Evolutionary conservation across 2,888 invertebrate genomes (phyloP).

Genomic region (Meiosimyza platycephala): DNA sequence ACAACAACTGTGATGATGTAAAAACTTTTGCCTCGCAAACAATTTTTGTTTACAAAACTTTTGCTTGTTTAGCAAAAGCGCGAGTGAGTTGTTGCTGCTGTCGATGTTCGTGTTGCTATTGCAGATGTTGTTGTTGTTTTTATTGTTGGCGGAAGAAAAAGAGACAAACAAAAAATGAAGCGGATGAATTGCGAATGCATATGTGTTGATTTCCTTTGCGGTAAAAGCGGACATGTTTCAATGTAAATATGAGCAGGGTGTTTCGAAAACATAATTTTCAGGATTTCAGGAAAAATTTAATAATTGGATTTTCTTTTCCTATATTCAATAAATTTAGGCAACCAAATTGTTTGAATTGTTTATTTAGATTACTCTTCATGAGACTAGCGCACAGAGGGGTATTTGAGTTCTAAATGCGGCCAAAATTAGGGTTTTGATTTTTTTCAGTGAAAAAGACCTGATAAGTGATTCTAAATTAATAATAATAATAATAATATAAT

Average conservation of each 20-base stretch:
- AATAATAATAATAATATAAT: no score
- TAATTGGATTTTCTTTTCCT: no score
- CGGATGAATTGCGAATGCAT: constrained; percentile 25
- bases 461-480: no score
- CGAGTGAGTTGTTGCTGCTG: constrained; percentile 41
- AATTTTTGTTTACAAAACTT: constrained; percentile 61
- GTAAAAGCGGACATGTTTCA: constrained; percentile 24
- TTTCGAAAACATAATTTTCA: no score
- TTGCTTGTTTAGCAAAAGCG: constrained; percentile 52
- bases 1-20: constrained; percentile 56
- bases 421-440: no score
- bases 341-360: no score
- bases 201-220: constrained; percentile 33
- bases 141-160: constrained; percentile 23
- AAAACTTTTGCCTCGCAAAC: constrained; percentile 57
- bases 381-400: no score
- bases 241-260: constrained; percentile 8
- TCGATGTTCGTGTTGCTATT: constrained; percentile 43
- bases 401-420: no score
- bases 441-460: no score
- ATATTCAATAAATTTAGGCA: no score
- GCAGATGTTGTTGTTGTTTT: constrained; percentile 36
- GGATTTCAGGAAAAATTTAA: no score
- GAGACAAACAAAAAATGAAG: constrained; percentile 18
- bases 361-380: no score